phyloP scores from a whole-genome alignment of 2,888 invertebrate species.

The Ectobius pallidus region DNA sequence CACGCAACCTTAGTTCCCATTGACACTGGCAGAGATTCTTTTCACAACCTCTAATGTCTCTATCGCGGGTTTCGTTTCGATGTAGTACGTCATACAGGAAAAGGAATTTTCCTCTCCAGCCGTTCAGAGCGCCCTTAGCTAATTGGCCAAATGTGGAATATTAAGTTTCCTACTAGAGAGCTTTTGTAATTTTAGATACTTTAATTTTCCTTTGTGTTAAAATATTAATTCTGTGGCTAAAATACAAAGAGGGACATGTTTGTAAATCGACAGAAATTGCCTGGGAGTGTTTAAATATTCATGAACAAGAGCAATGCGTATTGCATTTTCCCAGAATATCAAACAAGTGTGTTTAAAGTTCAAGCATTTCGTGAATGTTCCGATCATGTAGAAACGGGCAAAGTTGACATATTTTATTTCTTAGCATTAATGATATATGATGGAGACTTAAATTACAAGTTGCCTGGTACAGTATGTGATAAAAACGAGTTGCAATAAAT shows the following conservation, averaged over 20 bases:
- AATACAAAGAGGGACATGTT: conserved; percentile 7
- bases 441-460: neutral
- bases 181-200: conserved; percentile 16
- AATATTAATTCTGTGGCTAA: conserved; percentile 11
- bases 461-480: neutral
- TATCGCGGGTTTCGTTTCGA: no score
- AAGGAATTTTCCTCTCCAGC: no score
- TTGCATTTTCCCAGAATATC: conserved; percentile 22
- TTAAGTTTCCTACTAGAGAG: neutral
- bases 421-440: conserved; percentile 1
- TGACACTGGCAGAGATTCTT: no score
- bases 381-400: neutral
- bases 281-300: conserved; percentile 4
- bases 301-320: conserved; percentile 11
- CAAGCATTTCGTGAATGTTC: conserved; percentile 7
- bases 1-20: no score
- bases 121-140: neutral
- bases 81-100: no score
- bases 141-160: neutral
- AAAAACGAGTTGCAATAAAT: neutral
- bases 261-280: conserved; percentile 9
- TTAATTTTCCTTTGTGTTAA: neutral
- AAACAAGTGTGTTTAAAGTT: conserved; percentile 19
- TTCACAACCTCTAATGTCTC: no score
- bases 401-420: conserved; percentile 19